A percentile compares a stretch with the other conserved stretches of the same genome.
Conservation (phyloP, 1,140 invertebrate genomes). For the Latrodectus geometricus region DNA sequence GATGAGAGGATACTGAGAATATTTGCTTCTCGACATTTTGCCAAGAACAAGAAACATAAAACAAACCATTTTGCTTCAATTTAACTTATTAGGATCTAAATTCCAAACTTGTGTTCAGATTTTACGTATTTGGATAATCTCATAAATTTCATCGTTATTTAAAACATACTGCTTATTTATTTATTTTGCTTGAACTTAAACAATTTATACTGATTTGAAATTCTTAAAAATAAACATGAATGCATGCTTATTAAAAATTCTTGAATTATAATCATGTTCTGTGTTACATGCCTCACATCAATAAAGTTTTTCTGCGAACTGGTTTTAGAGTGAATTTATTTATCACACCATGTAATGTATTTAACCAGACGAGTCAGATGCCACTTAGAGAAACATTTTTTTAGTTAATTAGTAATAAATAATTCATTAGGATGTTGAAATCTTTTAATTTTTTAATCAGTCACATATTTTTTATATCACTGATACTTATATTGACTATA, state of each 20-base stretch:
- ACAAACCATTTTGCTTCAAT: not conserved
- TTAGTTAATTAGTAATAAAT: too few relatives aligned
- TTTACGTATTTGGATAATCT: not conserved
- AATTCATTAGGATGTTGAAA: too few relatives aligned
- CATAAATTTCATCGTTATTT: not conserved
- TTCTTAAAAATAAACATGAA: not conserved
- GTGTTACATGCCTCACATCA: not conserved
- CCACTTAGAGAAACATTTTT: too few relatives aligned
- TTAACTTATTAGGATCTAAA: not conserved
- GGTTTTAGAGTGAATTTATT: not conserved
- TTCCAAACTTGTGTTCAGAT: not conserved
- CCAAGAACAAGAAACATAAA: not conserved
- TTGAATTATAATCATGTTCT: not conserved
- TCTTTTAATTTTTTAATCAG: too few relatives aligned
- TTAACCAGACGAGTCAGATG: too few relatives aligned
- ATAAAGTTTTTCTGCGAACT: not conserved
- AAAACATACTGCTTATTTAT: not conserved
- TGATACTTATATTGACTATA: too few relatives aligned
- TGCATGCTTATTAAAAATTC: too few relatives aligned
- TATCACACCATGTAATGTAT: not conserved
- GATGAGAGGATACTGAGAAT: conserved; percentile 42
- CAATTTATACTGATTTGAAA: not conserved
- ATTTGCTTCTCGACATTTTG: not conserved
- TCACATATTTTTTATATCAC: too few relatives aligned
- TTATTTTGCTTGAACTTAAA: not conserved